Evolutionary conservation across 2,797 vertebrate genomes (phyloP).

Genomic region (Ispidina lecontei): DNA sequence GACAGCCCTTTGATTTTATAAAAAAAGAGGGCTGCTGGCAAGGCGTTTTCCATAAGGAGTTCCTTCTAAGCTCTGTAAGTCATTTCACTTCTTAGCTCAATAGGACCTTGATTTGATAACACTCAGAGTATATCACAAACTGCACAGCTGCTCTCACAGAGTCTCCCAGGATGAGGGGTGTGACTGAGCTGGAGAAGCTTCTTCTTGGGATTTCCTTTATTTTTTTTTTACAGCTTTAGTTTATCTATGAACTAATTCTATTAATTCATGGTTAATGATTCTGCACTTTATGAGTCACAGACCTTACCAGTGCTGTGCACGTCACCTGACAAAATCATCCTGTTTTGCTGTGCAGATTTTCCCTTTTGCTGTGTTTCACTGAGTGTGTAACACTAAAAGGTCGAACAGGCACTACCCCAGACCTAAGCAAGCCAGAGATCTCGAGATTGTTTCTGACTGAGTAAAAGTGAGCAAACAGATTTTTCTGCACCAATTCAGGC

Average conservation of each 20-base stretch:
- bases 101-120: constrained; percentile 63
- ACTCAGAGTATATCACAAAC: constrained; percentile 32
- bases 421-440: not conserved
- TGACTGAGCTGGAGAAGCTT: not conserved
- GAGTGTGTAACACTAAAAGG: not conserved
- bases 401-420: not conserved
- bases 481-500: not conserved
- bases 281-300: rapidly evolving
- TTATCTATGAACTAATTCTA: not conserved
- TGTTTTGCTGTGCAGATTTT: not conserved
- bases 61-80: constrained; percentile 45
- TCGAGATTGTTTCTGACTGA: not conserved
- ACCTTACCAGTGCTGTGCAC: not conserved
- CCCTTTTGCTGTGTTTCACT: not conserved
- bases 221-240: not conserved
- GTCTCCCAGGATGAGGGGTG: not conserved
- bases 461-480: not conserved
- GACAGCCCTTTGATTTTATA: constrained; percentile 3
- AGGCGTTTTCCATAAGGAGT: constrained; percentile 44
- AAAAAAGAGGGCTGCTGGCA: constrained; percentile 23
- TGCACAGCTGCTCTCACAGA: constrained; percentile 15
- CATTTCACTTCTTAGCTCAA: constrained; percentile 46
- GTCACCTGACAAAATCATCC: not conserved
- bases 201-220: not conserved
- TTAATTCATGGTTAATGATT: not conserved